Base-by-base conservation (phyloP, 2,797 vertebrate species). In the Sorex maritimensis region DNA sequence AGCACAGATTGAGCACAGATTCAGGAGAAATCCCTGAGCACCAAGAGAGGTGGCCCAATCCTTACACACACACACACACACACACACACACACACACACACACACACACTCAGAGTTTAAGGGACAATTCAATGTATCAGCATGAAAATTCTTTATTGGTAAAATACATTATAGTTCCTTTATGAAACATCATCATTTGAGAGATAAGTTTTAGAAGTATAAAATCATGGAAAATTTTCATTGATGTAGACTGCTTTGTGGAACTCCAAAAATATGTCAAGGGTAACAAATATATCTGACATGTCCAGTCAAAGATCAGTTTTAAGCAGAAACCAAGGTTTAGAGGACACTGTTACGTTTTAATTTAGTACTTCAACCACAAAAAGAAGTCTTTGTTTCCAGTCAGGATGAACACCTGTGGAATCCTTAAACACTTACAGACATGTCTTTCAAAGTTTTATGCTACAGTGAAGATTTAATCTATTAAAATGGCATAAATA, bases 401-500 rank as follows among this genome's bases (percentile, higher is more conserved):
- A 77, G 93, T 97, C 80, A 74, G 90, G 82, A 96, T 95, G 97
- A 98, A 97, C 98, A 98, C 98, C 98, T 98, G 98, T 97, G 97
- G 97, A 98, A 98, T 98, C 96, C 88, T 97, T 89, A 96, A 98
- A 97, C 96, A 28, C 97, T 97, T 98, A 97, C 94, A 73, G 98
- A 96, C 98, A 97, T 89, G 98, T 96, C 96, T 98, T 97, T 95
- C 97, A 97, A 98, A 97, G 92, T 96, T 97, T 92, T 97, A 94
- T 96, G 63, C 96, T 87, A 93, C 94, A 97, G 97, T 98, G 87
- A 97, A 98, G 98, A 98, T 98, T 98, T 98, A 98, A 98, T 98
- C 98, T 98, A 97, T 97, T 96, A 98, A 98, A 98, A 97, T 95
- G 89, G 81, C 95, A 97, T 98, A 98, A 98, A 98, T 98, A 98